phyloP scores from a whole-genome alignment of 2,113 vertebrate genomes.

The Nyctibius bracteatus region DNA sequence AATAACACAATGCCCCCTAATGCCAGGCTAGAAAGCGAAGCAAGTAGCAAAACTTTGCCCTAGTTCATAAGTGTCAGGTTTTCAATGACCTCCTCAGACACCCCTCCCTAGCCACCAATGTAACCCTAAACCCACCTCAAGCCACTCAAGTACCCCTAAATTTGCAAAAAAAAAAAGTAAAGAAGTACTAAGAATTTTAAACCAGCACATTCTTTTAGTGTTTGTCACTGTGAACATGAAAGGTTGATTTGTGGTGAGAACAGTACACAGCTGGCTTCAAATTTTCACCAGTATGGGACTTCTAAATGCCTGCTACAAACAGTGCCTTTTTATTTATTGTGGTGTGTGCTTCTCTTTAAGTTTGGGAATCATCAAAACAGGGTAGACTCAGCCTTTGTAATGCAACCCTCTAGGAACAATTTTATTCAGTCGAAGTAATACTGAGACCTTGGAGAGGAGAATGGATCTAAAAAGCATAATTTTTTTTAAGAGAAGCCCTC shows the following conservation, averaged over 20 bases:
- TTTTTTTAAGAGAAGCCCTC: slow-evolving; percentile 53
- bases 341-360: slow-evolving; percentile 30
- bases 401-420: slow-evolving; percentile 60
- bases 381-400: slow-evolving; percentile 52
- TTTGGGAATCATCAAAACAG: slow-evolving; percentile 62
- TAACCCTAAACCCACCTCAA: background rate
- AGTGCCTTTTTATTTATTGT: slow-evolving; percentile 46
- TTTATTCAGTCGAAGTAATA: slow-evolving; percentile 58
- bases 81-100: background rate
- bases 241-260: slow-evolving; percentile 38
- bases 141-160: background rate
- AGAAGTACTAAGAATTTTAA: background rate
- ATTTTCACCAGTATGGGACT: slow-evolving; percentile 42
- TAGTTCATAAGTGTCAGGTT: background rate
- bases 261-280: background rate
- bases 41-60: background rate
- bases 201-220: background rate
- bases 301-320: slow-evolving; percentile 43
- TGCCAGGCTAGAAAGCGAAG: background rate
- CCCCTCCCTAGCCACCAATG: background rate
- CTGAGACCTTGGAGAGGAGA: slow-evolving; percentile 53
- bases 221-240: slow-evolving; percentile 12
- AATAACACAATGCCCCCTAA: background rate
- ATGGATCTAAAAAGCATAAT: slow-evolving; percentile 43
- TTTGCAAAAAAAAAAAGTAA: background rate